Evolutionary conservation across 2,113 vertebrate genomes (phyloP), one percentile per base, ranked within the genome.

Genomic region (Myotis yumanensis): DNA sequence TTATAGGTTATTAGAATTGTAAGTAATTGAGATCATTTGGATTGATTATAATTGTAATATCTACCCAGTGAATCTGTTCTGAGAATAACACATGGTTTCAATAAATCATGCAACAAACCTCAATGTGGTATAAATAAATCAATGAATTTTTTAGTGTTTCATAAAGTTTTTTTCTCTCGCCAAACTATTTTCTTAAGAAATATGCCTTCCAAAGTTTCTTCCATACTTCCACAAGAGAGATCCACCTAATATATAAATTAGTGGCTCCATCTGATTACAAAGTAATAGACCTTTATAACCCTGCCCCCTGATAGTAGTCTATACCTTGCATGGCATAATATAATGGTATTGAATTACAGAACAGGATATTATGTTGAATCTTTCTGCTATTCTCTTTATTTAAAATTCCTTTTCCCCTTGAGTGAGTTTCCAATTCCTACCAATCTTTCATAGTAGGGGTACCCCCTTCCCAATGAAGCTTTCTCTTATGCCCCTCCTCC

Each of bases 11-110:
- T 75, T 86, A 81, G 43, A 82, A 84, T 80, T 88, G 77, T 90
- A 90, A 81, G 59, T 87, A 84, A 95, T 62, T 68, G 81, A 93
- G 32, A 77, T 92, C 92, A 81, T 88, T 96, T 96, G 66, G 11
- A 15, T 40, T 89, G 48, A 51, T 66, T 96, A 46, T 93, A 83
- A 89, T 88, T 93, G 51, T n/a, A 79, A 72, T 80, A 75, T 43
- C 54, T 66, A 62, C 30, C 75, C 79, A 75, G 66, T 68, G 66
- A 88, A 4, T 93, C 46, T 92, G 23, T 81, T 82, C 84, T 81
- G 88, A 81, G 51, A 92, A 59, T 71, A 87, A 37, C 37, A 90
- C 30, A 3, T 69, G 25, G 3, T 87, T 97, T 96, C 68, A 96
- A 23, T 93, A 95, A 90, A 77, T 85, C 85, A 92, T 81, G n/a